phyloP scores from a whole-genome alignment of 2,113 vertebrate species.

The Trinectes maculatus region DNA sequence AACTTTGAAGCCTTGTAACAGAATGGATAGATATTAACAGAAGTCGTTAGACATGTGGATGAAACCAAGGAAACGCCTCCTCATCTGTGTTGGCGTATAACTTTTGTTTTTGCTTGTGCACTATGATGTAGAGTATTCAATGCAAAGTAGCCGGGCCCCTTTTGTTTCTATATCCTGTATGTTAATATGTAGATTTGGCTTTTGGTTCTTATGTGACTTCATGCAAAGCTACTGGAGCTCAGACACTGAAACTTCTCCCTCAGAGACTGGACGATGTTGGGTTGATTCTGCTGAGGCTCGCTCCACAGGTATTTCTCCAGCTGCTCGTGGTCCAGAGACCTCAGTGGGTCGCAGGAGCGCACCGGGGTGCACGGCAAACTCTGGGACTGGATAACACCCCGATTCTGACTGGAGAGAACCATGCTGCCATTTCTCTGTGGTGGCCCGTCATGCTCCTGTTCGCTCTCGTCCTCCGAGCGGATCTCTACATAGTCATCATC shows the following conservation, averaged over 20 bases:
- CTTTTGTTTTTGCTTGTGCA: conserved; percentile 21
- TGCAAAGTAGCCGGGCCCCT: conserved; percentile 57
- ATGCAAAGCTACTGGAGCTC: conserved; percentile 94
- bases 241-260: conserved; percentile 98
- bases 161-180: conserved; percentile 35
- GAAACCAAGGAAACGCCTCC: conserved; percentile 22
- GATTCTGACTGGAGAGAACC: conserved; percentile 41
- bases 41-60: conserved; percentile 26
- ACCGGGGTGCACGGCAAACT: conserved; percentile 79
- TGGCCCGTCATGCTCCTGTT: conserved; percentile 59
- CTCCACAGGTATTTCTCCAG: conserved; percentile 93
- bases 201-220: conserved; percentile 34
- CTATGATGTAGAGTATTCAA: conserved; percentile 18
- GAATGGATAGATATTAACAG: conserved; percentile 27
- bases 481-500: conserved; percentile 98
- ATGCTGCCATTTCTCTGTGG: conserved; percentile 39
- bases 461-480: conserved; percentile 91
- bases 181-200: conserved; percentile 49
- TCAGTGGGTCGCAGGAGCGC: conserved; percentile 68
- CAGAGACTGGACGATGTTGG: conserved; percentile 94
- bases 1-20: conserved; percentile 48
- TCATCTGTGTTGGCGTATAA: conserved; percentile 6
- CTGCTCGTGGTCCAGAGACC: conserved; percentile 82
- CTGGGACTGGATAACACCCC: conserved; percentile 62
- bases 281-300: conserved; percentile 87